These are phyloP conservation scores for Otolemur garnettii DNA, from an alignment of 2,113 vertebrate species.

Conservation along the genomic window DNA sequence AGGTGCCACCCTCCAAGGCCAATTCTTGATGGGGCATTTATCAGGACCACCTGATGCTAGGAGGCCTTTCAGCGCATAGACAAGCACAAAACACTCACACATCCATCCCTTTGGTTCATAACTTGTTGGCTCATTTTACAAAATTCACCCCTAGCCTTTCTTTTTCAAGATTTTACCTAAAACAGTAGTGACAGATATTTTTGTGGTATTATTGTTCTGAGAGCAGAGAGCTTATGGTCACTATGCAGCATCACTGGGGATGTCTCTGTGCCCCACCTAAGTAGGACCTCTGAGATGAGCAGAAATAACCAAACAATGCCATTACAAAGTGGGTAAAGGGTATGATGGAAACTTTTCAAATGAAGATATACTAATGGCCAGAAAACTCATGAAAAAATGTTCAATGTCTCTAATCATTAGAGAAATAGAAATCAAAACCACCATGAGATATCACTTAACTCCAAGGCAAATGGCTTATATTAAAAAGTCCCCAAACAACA, in stretches of 20 bases:
- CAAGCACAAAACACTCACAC: background rate
- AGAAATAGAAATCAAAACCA: too few relatives aligned
- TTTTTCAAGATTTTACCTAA: background rate
- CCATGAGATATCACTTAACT: too few relatives aligned
- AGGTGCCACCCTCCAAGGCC: background rate
- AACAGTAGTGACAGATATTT: constrained; percentile 16
- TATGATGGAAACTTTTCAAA: too few relatives aligned
- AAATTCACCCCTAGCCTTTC: background rate
- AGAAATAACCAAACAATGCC: background rate
- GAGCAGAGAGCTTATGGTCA: background rate
- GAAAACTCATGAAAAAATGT: too few relatives aligned
- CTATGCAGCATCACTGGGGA: background rate
- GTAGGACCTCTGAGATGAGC: background rate
- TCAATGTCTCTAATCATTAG: too few relatives aligned
- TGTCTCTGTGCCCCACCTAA: background rate
- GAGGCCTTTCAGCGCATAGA: background rate
- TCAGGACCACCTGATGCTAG: background rate
- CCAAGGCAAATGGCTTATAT: too few relatives aligned
- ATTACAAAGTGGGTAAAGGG: too few relatives aligned
- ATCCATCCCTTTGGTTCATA: background rate
- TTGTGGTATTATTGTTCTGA: background rate
- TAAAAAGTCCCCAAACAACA: too few relatives aligned
- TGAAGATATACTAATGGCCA: too few relatives aligned
- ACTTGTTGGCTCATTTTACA: background rate
- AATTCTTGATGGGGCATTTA: background rate